Evolutionary conservation across 2,888 invertebrate genomes (phyloP), one percentile per base, ranked within the genome.

Genomic region (Drosophila nigricruria): DNA sequence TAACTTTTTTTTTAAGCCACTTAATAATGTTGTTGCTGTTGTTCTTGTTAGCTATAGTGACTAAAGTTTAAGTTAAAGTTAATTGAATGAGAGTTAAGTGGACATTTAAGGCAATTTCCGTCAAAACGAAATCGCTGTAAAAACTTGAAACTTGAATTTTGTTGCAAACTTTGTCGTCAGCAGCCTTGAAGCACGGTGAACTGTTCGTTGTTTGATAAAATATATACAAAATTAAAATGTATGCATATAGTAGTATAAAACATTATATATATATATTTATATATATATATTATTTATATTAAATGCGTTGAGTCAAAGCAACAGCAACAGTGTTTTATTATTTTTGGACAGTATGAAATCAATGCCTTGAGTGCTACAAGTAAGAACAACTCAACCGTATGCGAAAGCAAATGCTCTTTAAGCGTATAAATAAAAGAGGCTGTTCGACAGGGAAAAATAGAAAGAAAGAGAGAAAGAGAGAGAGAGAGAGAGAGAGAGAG

Each of bases 61-160:
- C 40, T 59, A 63, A 85, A 86, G 74, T 80, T 72, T 60, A 73
- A 77, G 72, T 82, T 67, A 49, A 82, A 82, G 80, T 86, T 82
- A 82, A 82, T 82, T 82, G 81, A 80, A 82, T 75, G 70, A 80
- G 71, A 73, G 67, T 77, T 71, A 77, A 82, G 86, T 86, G 82
- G 77, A 80, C 86, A 80, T 86, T 82, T 82, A 82, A 85, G 70
- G 80, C 72, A 80, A 79, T 82, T 82, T 86, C 70, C 80, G 72
- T 40, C 65, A 65, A 76, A 75, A 70, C 52, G 70, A 71, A 73
- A 73, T 61, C 27, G 50, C 34, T 58, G 65, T 77, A 80, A 64
- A 62, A 77, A 82, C 65, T 75, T 72, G 54, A 52, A 60, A 73
- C 70, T 77, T 62, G 38, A 70, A 74, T 63, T 75, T 79, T 58